Percentiles rank a stretch among this genome's conserved stretches.
These are phyloP conservation scores for Scaptomyza montana DNA, from an alignment of 1,140 invertebrate genomes.

Conservation along the genomic window DNA sequence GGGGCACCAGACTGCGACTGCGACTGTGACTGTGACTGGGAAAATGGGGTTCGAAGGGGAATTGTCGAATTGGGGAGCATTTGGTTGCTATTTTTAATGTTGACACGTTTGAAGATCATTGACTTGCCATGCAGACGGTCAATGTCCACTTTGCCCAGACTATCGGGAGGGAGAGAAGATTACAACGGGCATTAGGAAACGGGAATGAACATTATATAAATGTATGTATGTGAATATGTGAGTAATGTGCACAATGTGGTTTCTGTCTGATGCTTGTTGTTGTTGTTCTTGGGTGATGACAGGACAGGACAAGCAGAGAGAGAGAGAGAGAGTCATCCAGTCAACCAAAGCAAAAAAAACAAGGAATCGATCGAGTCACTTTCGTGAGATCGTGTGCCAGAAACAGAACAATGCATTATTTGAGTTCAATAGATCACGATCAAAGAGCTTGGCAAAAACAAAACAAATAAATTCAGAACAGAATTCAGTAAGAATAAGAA, in stretches of 20 bases:
- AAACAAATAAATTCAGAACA: too few species aligned
- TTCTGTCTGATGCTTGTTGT: conserved; percentile 40
- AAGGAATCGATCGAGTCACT: conserved; percentile 29
- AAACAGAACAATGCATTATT: conserved; percentile 54
- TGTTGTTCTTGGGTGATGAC: conserved; percentile 36
- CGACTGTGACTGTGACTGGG: conserved; percentile 15
- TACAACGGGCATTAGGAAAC: conserved; percentile 10
- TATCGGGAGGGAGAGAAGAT: not conserved
- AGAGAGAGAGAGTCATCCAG: not conserved
- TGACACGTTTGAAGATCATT: conserved; percentile 81
- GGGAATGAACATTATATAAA: conserved; percentile 23
- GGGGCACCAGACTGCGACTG: conserved; percentile 42
- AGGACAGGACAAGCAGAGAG: conserved; percentile 21
- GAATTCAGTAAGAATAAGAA: too few species aligned
- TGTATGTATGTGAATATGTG: conserved; percentile 64
- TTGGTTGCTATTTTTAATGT: conserved; percentile 79
- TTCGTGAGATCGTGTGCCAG: conserved; percentile 51
- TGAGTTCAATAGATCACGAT: conserved; percentile 66
- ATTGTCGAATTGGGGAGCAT: conserved; percentile 36
- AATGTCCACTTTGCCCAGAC: conserved; percentile 67
- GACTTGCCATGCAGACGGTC: conserved; percentile 74
- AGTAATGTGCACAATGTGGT: conserved; percentile 64
- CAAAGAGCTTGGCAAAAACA: not conserved
- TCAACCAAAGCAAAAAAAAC: conserved; percentile 5
- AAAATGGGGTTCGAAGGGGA: not conserved